Evolutionary conservation across 2,797 vertebrate genomes (phyloP).

Genomic region (Microctenopoma stevenorrisi): DNA sequence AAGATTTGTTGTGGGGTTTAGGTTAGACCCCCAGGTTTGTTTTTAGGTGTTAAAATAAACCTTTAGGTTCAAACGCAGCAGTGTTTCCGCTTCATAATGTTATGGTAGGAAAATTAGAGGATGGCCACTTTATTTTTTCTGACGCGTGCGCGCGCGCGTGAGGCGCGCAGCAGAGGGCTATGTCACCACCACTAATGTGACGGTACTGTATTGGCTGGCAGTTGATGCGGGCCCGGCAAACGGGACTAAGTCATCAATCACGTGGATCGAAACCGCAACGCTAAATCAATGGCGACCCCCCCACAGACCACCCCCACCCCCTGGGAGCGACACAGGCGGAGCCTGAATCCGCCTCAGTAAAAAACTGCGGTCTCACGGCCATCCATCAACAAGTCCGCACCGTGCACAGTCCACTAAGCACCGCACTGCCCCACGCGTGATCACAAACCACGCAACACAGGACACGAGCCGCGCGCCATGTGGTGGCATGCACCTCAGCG

Average conservation of each 20-base stretch:
- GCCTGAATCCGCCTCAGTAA: slow-evolving; percentile 52
- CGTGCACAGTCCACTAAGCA: neutral
- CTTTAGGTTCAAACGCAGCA: neutral
- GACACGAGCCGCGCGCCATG: slow-evolving; percentile 27
- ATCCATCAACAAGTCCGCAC: slow-evolving; percentile 74
- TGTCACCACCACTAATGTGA: slow-evolving; percentile 56
- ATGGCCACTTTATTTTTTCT: neutral
- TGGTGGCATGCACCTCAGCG: slow-evolving; percentile 6
- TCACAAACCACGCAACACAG: slow-evolving; percentile 10
- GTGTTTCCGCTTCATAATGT: slow-evolving; percentile 11
- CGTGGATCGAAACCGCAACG: slow-evolving; percentile 66
- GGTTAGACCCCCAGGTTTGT: neutral
- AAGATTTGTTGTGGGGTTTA: neutral
- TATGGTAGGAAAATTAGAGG: slow-evolving; percentile 1
- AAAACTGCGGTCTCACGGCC: slow-evolving; percentile 49
- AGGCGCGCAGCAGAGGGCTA: slow-evolving; percentile 45
- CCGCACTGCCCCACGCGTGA: slow-evolving; percentile 3
- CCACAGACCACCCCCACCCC: no score
- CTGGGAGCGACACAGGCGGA: slow-evolving; percentile 52
- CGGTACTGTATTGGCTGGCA: slow-evolving; percentile 19
- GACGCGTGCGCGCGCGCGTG: slow-evolving; percentile 47
- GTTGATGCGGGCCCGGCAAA: slow-evolving; percentile 31
- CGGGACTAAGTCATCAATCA: slow-evolving; percentile 72
- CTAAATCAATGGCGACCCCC: slow-evolving; percentile 65
- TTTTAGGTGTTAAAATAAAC: neutral